phyloP scores from a whole-genome alignment of 2,797 vertebrate species.

The Chelidonichthys spinosus region DNA sequence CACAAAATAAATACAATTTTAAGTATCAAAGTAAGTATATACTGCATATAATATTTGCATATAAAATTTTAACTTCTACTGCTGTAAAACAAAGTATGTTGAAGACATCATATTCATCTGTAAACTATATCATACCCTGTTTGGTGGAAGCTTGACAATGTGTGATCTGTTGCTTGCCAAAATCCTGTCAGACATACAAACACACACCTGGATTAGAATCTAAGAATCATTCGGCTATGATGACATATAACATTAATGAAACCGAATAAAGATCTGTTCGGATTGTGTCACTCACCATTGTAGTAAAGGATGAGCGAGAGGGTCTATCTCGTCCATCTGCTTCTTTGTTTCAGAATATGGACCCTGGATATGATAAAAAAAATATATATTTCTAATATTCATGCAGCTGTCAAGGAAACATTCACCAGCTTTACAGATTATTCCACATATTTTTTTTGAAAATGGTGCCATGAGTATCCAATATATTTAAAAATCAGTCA shows the following conservation, averaged over 20 bases:
- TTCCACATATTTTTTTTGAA: constrained; percentile 1
- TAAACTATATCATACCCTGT: constrained; percentile 85
- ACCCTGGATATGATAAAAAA: constrained; percentile 81
- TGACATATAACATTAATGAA: background rate
- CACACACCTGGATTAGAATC: constrained; percentile 33
- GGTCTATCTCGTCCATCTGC: constrained; percentile 96
- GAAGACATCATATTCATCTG: background rate
- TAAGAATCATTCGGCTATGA: background rate
- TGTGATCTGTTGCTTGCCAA: constrained; percentile 98
- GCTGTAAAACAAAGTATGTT: constrained; percentile 7
- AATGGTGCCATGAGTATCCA: background rate
- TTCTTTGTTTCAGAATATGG: constrained; percentile 96
- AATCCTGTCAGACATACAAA: constrained; percentile 86
- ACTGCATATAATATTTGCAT: background rate
- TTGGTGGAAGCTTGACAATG: constrained; percentile 95
- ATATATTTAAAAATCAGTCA: constrained; percentile 59
- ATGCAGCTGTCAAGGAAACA: background rate
- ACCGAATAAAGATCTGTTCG: background rate
- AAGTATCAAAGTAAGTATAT: background rate
- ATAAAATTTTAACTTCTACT: background rate
- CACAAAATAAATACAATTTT: background rate
- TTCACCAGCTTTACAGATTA: constrained; percentile 3
- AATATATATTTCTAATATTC: constrained; percentile 6
- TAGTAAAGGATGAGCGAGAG: constrained; percentile 92
- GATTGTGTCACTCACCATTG: constrained; percentile 87